Evolutionary conservation across 1,140 invertebrate species (phyloP), one percentile per base, ranked within the genome.

Genomic region (Pseudomyrmex pallidus): DNA sequence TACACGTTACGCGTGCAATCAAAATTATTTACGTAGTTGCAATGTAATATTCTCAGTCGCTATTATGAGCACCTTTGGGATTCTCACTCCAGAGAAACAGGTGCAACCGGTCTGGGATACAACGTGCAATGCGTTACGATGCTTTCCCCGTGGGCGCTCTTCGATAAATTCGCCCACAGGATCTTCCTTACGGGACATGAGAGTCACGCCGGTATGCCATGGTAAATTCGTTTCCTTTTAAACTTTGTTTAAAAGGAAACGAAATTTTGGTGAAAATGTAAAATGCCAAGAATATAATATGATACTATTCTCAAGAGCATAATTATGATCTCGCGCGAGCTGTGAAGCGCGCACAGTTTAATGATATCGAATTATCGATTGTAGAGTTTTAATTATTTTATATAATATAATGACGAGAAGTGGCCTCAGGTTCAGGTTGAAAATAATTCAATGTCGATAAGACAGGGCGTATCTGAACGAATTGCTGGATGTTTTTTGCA

Each of bases 151-250:
- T 78, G 74, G 82, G 74, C 72, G 73, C 61, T 54, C 72, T 84
- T 66, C 82, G 82, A 83, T 84, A 84, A 84, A 84, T 84, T 84
- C 74, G 63, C 82, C 74, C 74, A 78, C 52, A 78, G 74, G 74
- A 84, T 77, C 74, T 84, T 84, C 54, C 70, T 82, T 63, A 63
- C 70, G 70, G 70, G 70, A 82, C 59, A 73, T 48, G 68, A 82
- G 59, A 82, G 59, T 68, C 61, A 17, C 74, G 70, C 57, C 62
- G 50, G 17, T 64, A 54, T 25, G 46, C 70, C 78, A 54, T 82
- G 25, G 12, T 17, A 17, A 57, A 63, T 52, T 74, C 48, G 78
- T 74, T n/a, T n/a, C n/a, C n/a, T n/a, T n/a, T n/a, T n/a, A n/a
- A n/a, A n/a, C n/a, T n/a, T n/a, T n/a, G n/a, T n/a, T n/a, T n/a